Conservation (phyloP, 1,140 invertebrate species). For the Hesperophylax magnus region DNA sequence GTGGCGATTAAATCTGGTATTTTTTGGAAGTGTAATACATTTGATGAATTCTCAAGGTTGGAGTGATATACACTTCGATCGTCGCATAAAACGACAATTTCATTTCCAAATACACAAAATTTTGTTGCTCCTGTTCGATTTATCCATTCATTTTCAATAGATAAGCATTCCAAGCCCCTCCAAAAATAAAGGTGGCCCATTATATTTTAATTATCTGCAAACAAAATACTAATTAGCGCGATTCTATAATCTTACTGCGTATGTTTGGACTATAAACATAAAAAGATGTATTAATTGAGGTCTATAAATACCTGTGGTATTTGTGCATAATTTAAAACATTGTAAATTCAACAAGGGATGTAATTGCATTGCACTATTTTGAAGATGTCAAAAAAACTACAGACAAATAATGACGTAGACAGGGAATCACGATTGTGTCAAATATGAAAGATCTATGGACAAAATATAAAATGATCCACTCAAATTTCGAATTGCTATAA, state of each 20-base stretch:
- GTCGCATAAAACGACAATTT: constrained; percentile 66
- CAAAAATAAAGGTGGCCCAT: constrained; percentile 52
- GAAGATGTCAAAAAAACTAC: constrained; percentile 6
- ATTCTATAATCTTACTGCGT: no score
- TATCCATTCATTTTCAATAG: constrained; percentile 21
- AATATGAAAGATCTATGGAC: neutral
- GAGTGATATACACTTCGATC: constrained; percentile 67
- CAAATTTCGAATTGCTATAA: neutral
- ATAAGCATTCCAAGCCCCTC: constrained; percentile 51
- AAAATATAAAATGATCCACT: neutral
- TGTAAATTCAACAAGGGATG: neutral
- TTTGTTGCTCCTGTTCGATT: constrained; percentile 66
- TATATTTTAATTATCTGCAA: constrained; percentile 15
- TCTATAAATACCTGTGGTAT: neutral
- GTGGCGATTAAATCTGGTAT: constrained; percentile 67
- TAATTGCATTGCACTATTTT: neutral
- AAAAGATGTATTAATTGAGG: neutral
- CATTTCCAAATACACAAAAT: constrained; percentile 63
- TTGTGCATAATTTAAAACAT: neutral
- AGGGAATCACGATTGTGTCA: neutral
- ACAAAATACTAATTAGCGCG: neutral
- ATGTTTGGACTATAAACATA: no score
- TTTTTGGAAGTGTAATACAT: constrained; percentile 64
- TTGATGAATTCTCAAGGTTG: constrained; percentile 60
- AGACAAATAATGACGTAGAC: neutral